Base-by-base conservation (phyloP, 2,113 vertebrate species). In the Cyprinodon variegatus region DNA sequence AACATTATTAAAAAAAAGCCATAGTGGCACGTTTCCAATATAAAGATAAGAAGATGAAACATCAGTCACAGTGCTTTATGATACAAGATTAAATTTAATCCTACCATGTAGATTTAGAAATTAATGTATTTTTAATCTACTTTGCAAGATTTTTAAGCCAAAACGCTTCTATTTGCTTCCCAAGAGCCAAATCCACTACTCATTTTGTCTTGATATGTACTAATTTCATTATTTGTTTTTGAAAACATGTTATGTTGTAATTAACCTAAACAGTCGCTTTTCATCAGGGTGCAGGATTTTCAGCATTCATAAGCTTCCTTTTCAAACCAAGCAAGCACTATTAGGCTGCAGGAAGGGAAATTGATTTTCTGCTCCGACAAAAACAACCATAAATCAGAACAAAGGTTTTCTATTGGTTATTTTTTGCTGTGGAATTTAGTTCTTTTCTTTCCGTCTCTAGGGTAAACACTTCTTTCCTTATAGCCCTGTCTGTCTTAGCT, bases 361-460 rank as follows among this genome's bases (percentile, higher is more conserved):
- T 75, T 65, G 11, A 70, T 84, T 59, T 39, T 40, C 2, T 68
- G 13, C n/a, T 37, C 11, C 67, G 15, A 82, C 0, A 63, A n/a
- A 57, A 88, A 64, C 17, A 78, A 64, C 38, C 53, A 68, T 46
- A 20, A 4, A 65, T 64, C 50, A 67, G 69, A 68, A 81, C 79
- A 67, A n/a, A 4, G 38, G 36, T 3, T 3, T 13, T 48, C 63
- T 53, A 14, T 68, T 40, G 61, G 3, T 67, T 62, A 74, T 65
- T 14, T 2, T n/a, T 36, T 29, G 66, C 7, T 72, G 46, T 73
- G 1, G 41, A 50, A 74, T 64, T 37, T 29, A 65, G 78, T 87
- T 45, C 15, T 38, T 29, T 46, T 38, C 50, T 12, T 68, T 37
- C 17, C 60, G 65, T 61, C 6, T 62, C 6, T 14, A 17, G 48